Evolutionary conservation across 2,797 vertebrate genomes (phyloP), one percentile per base, ranked within the genome.

Genomic region (Sparus aurata): DNA sequence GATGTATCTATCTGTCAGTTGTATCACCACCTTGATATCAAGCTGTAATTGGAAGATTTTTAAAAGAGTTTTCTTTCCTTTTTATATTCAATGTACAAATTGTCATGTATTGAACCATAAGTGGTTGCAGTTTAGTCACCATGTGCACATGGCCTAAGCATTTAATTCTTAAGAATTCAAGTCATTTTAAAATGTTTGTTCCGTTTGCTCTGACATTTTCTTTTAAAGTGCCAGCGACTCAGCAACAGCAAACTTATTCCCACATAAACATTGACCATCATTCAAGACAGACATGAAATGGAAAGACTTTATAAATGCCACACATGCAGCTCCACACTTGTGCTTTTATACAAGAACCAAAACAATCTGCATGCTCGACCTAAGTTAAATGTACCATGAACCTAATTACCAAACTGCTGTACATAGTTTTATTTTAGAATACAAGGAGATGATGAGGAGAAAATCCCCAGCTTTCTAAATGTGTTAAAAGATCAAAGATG

Each of bases 141-240:
- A 38, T 38, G 34, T 38, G 34, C 34, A n/a, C 63, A 47, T 30
- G 41, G 38, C 53, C 12, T 3, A 5, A 45, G 52, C 60, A 5
- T 65, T 53, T 77, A 0, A 20, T 57, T 72, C 64, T 74, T 30
- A 30, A 46, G 53, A 11, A 54, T 78, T 11, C 69, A 53, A 78
- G 53, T 64, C 71, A 61, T 75, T 82, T 58, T 52, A 13, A 77
- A 88, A 84, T 60, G 38, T 90, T 82, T 64, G 13, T 75, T 70
- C 54, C 25, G 69, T 78, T 54, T 52, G 47, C 79, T 67, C 61
- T 91, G 87, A 90, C 80, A 89, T 91, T 89, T 92, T 61, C 82
- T 75, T 69, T 84, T 90, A 84, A 93, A 89, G 68, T 69, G 66
- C 53, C 60, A 60, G 78, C 91, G 89, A 93, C 84, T 93, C 91